Base-by-base conservation (phyloP, 2,113 vertebrate species). In the Proteles cristata region DNA sequence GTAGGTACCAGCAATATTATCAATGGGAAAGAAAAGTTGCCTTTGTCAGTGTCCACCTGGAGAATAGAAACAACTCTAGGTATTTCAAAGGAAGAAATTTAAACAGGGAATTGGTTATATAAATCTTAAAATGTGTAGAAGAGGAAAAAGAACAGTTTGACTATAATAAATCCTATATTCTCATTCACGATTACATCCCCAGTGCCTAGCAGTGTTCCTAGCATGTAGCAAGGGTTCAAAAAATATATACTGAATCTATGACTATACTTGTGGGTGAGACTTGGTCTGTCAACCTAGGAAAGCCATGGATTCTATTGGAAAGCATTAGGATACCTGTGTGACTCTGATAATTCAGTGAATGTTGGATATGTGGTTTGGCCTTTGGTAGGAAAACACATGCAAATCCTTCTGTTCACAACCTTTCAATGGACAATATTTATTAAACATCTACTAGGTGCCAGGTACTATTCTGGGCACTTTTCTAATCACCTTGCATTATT, bases 1-100 rank as follows among this genome's bases (percentile, higher is more conserved):
- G 31, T 23, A 48, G 12, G 19, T 69, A 61, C n/a, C 33, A 55
- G 53, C 23, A 92, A 81, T 83, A 53, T 66, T 83, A 68, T 28
- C 80, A 94, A 17, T n/a, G 74, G 33, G 81, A 55, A 84, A 93
- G 77, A 91, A 79, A 95, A 93, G 79, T 31, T 96, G 50, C 61
- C 21, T 74, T 31, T 71, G 50, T 77, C 73, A 68, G 16, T 63
- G 31, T 35, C 33, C 48, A 83, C 4, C 26, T 15, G 63, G 25
- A 93, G 61, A 71, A 48, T 1, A 97, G 39, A 94, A 89, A 61
- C 14, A 92, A 25, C 25, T 90, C 17, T 71, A 85, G 23, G 11
- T 53, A 53, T 89, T 89, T 81, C 61, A 45, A 14, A 74, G 77
- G 53, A 86, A n/a, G 21, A 19, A 61, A 61, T 88, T 95, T 84